Evolutionary conservation across 1,140 invertebrate species (phyloP).

Genomic region (Frieseomelitta varia): DNA sequence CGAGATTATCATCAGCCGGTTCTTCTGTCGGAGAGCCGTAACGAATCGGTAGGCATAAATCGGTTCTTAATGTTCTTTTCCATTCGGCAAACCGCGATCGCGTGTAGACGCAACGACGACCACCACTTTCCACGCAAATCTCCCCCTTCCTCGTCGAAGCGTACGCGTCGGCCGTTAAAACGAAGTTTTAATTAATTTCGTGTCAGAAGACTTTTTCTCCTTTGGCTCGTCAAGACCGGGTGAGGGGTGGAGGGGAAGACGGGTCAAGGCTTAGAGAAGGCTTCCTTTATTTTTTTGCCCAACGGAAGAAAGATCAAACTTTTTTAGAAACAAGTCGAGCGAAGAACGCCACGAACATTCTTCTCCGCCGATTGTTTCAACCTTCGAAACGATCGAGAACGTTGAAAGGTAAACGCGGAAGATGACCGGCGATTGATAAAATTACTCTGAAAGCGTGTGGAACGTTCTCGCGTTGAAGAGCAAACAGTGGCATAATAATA

Average conservation of each 20-base stretch:
- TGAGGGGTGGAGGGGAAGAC: too few species aligned
- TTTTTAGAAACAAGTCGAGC: not conserved
- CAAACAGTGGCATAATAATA: not conserved
- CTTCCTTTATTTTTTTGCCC: slow-evolving; percentile 37
- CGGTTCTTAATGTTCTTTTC: not conserved
- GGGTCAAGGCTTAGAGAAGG: slow-evolving; percentile 50
- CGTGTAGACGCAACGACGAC: slow-evolving; percentile 15
- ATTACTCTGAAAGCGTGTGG: not conserved
- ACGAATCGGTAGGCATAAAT: slow-evolving; percentile 16
- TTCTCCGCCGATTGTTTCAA: slow-evolving; percentile 7
- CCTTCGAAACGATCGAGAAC: not conserved
- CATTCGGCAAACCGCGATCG: slow-evolving; percentile 14
- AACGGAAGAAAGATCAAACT: slow-evolving; percentile 5
- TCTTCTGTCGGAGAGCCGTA: not conserved
- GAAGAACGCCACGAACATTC: not conserved
- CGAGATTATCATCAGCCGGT: slow-evolving; percentile 47
- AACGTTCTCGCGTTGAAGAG: not conserved
- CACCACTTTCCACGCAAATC: not conserved
- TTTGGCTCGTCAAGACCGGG: not conserved
- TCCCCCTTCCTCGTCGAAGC: not conserved
- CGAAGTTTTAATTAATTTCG: slow-evolving; percentile 63
- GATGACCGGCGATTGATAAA: not conserved
- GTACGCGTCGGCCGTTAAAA: slow-evolving; percentile 40
- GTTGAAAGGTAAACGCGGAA: not conserved
- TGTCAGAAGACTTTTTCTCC: slow-evolving; percentile 14